These are phyloP conservation scores for Syngnathus rostellatus DNA, from an alignment of 2,797 vertebrate species.

Conservation along the genomic window DNA sequence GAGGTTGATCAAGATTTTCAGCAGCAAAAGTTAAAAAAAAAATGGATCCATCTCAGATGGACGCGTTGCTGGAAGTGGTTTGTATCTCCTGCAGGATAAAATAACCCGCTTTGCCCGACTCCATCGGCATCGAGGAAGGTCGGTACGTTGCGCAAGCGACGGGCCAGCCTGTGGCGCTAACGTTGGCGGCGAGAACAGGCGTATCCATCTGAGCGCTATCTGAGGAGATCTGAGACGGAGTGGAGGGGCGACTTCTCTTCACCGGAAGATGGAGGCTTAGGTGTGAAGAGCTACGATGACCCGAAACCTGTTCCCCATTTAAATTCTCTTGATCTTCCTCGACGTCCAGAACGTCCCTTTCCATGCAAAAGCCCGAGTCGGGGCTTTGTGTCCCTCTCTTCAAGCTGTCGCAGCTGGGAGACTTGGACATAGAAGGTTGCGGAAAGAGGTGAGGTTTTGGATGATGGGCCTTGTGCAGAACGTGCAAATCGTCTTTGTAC, in stretches of 20 bases:
- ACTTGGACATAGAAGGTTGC: background rate
- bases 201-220: constrained; percentile 23
- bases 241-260: background rate
- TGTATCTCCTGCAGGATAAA: constrained; percentile 69
- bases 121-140: constrained; percentile 59
- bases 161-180: constrained; percentile 30
- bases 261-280: constrained; percentile 24
- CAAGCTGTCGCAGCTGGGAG: constrained; percentile 35
- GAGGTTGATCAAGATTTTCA: background rate
- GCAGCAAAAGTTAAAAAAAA: background rate
- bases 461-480: constrained; percentile 3
- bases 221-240: constrained; percentile 8
- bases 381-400: constrained; percentile 47
- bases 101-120: constrained; percentile 53
- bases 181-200: constrained; percentile 1
- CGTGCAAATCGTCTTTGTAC: constrained; percentile 33
- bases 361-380: constrained; percentile 57
- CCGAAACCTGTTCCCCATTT: constrained; percentile 12
- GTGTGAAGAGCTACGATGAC: constrained; percentile 8
- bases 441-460: constrained; percentile 7
- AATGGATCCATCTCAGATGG: constrained; percentile 48
- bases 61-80: constrained; percentile 66
- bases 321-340: background rate
- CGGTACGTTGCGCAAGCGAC: constrained; percentile 32
- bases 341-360: constrained; percentile 24